Conservation (phyloP, 1,140 invertebrate genomes). For the Hypsibius dujardini region DNA sequence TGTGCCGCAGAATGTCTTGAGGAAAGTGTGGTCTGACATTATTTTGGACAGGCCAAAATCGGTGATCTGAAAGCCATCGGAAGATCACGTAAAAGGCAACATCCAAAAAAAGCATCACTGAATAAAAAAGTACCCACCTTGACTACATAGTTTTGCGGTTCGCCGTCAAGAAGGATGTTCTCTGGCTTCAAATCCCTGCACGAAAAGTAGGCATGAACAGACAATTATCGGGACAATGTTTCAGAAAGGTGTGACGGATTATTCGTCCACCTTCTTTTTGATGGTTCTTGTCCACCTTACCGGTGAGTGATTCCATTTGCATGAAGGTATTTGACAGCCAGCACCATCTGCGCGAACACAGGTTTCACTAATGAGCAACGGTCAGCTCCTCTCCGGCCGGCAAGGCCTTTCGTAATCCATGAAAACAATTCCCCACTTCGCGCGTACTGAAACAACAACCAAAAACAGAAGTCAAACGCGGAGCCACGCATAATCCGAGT, state of each 20-base stretch:
- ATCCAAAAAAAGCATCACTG: background rate
- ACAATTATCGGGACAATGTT: no score
- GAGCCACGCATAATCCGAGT: no score
- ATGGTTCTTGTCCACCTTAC: background rate
- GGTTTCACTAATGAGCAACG: constrained; percentile 47
- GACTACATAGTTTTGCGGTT: no score
- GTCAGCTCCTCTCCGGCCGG: constrained; percentile 41
- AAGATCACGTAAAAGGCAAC: background rate
- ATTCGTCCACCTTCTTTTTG: no score
- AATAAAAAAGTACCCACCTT: background rate
- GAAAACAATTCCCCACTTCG: no score
- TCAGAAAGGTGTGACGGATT: no score
- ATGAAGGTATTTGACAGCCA: constrained; percentile 63
- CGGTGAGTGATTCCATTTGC: constrained; percentile 56
- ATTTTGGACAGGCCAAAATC: constrained; percentile 74
- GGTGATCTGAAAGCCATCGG: constrained; percentile 43
- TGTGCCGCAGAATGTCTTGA: constrained; percentile 74
- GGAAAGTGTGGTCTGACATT: constrained; percentile 50
- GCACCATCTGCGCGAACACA: constrained; percentile 63
- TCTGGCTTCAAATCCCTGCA: no score
- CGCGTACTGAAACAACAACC: no score
- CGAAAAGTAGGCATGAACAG: no score
- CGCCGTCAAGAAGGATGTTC: no score
- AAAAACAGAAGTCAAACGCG: no score
- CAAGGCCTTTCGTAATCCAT: constrained; percentile 63